Percentiles rank a stretch among this genome's conserved stretches.
phyloP scores from a whole-genome alignment of 2,113 vertebrate genomes.

The Oncorhynchus nerka region DNA sequence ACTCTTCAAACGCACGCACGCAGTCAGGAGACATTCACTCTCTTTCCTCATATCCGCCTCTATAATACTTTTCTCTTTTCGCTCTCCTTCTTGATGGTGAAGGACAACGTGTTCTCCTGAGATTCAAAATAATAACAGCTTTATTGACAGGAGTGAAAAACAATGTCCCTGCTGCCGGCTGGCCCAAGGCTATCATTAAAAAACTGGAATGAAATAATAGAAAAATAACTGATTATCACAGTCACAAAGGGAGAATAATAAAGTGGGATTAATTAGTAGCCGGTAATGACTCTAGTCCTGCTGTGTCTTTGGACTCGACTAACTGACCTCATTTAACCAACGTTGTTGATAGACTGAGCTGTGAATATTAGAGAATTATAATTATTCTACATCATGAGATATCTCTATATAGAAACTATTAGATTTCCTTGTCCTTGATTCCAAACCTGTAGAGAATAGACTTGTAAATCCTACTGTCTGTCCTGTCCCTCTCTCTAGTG shows the following conservation, averaged over 20 bases:
- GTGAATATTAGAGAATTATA: constrained; percentile 68
- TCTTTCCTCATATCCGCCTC: too few relatives aligned
- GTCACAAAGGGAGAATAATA: constrained; percentile 1
- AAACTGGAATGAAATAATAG: constrained; percentile 10
- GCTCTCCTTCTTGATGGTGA: constrained; percentile 3
- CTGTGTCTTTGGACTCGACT: constrained; percentile 44
- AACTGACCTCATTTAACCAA: constrained; percentile 64
- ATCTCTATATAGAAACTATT: constrained; percentile 76
- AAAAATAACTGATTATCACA: too few relatives aligned
- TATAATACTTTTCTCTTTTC: too few relatives aligned
- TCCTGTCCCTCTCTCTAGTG: too few relatives aligned
- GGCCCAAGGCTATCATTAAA: constrained; percentile 34
- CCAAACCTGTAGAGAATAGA: constrained; percentile 67
- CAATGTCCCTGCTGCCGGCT: not conserved
- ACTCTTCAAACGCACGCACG: too few relatives aligned
- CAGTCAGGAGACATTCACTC: too few relatives aligned
- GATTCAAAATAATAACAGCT: not conserved
- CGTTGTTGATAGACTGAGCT: constrained; percentile 73
- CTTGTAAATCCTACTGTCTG: too few relatives aligned
- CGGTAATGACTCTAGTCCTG: constrained; percentile 61
- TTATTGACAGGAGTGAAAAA: constrained; percentile 34
- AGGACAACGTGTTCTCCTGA: constrained; percentile 15
- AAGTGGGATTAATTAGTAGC: constrained; percentile 60
- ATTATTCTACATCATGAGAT: constrained; percentile 72
- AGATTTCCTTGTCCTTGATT: constrained; percentile 75